These are phyloP conservation scores for Standfussiana lucernea DNA, from an alignment of 2,888 invertebrate species.

Conservation along the genomic window DNA sequence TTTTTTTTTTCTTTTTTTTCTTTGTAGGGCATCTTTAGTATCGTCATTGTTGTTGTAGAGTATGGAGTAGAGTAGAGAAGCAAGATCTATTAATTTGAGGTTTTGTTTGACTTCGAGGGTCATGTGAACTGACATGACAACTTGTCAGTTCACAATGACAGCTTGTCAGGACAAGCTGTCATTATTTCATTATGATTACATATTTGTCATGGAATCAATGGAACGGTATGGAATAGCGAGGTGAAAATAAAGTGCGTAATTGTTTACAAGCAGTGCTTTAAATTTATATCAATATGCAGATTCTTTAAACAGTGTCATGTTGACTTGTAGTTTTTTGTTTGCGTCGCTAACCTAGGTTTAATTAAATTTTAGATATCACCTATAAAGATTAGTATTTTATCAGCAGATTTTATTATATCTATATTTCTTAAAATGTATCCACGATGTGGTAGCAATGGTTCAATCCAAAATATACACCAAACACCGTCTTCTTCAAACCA, in stretches of 20 bases:
- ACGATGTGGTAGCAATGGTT: constrained; percentile 94
- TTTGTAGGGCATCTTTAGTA: too few relatives aligned
- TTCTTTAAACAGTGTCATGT: constrained; percentile 57
- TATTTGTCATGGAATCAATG: constrained; percentile 53
- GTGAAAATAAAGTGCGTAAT: constrained; percentile 64
- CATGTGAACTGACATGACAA: not conserved
- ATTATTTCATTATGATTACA: constrained; percentile 2
- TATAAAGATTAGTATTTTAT: constrained; percentile 25
- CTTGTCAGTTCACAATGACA: too few relatives aligned
- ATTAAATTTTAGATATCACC: constrained; percentile 49
- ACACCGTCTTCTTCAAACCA: constrained; percentile 95
- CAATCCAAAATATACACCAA: constrained; percentile 93
- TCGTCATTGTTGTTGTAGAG: too few relatives aligned
- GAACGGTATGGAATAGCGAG: constrained; percentile 44
- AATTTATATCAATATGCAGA: constrained; percentile 57
- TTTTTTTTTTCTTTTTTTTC: too few relatives aligned
- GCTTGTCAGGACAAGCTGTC: too few relatives aligned
- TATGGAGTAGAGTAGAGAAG: not conserved
- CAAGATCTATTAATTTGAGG: not conserved
- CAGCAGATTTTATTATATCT: constrained; percentile 21
- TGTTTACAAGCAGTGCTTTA: constrained; percentile 58
- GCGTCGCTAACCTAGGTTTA: constrained; percentile 82
- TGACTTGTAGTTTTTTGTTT: constrained; percentile 50
- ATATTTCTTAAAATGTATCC: constrained; percentile 89
- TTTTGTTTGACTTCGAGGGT: not conserved